Base-by-base conservation (phyloP, 2,888 invertebrate genomes). In the Oasisia sp. region DNA sequence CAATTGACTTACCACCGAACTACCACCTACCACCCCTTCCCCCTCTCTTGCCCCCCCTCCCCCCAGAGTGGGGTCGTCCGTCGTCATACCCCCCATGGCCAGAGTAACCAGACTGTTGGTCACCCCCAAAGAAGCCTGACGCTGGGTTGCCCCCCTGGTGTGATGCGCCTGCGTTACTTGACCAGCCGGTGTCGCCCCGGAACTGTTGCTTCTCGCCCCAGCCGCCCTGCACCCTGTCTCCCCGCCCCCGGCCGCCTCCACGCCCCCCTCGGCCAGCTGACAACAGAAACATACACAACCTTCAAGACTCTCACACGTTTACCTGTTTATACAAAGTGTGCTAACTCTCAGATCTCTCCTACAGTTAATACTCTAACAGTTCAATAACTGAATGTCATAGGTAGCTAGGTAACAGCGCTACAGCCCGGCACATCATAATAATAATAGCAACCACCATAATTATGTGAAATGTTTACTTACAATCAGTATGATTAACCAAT, bases 21-120 rank as follows among this genome's bases (percentile, higher is more conserved):
- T 89, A 92, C 91, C 89, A 92, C 91, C 90, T 91, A 91, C 91
- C 91, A 90, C 32, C 92, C 93, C 19, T 91, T 14, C 93, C 91
- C n/a, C 91, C 90, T 27, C 91, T 89, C 92, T 91, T 92, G 91
- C 92, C 92, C 12, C 93, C 93, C 56, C 91, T 50, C 19, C 92
- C 91, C 19, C 90, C 9, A 38, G 91, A 45, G 74, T 7, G 74
- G 74, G 74, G 74, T n/a, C n/a, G 74, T 27, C 74, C 74, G 27
- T 74, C 74, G n/a, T 74, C 74, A 74, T 74, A 74, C n/a, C 74
- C 74, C n/a, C 74, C 74, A n/a, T 74, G 74, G 74, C 74, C 74
- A 74, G 74, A 27, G 74, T 74, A 74, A 74, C 74, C 74, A 74
- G 74, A 14, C n/a, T 74, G 74, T 74, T 90, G 58, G 58, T 92